These are phyloP conservation scores for Psammodynastes pulverulentus DNA, from an alignment of 2,113 vertebrate genomes.

Conservation along the genomic window DNA sequence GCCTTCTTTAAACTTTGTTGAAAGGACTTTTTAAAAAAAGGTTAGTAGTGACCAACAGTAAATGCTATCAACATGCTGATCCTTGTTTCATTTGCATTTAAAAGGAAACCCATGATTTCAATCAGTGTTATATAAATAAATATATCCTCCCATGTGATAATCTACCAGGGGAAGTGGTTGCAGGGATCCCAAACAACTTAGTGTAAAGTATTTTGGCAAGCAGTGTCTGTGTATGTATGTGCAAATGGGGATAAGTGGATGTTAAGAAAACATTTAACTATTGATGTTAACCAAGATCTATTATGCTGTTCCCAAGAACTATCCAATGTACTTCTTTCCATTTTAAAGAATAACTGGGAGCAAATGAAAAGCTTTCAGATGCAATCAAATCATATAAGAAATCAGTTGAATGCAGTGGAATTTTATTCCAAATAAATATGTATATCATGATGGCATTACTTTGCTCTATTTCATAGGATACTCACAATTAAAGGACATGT, in stretches of 20 bases:
- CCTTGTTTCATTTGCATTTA: neutral
- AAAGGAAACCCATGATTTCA: neutral
- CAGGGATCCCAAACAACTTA: neutral
- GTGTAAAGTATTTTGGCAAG: neutral
- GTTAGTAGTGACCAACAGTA: constrained; percentile 5
- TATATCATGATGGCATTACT: neutral
- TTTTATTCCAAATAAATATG: neutral
- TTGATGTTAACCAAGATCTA: neutral
- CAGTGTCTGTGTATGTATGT: neutral
- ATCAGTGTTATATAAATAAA: constrained; percentile 10
- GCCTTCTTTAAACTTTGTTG: neutral
- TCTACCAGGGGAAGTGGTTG: neutral
- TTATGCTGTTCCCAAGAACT: neutral
- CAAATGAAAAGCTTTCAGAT: neutral
- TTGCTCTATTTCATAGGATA: neutral
- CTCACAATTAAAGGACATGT: neutral
- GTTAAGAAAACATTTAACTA: neutral
- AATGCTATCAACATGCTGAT: constrained; percentile 2
- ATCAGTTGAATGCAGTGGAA: neutral
- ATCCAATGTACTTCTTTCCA: neutral
- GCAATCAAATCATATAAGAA: neutral
- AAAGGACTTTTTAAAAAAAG: neutral
- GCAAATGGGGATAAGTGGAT: neutral
- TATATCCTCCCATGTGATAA: neutral
- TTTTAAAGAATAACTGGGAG: neutral